Base-by-base conservation (phyloP, 92 coral and sea anemone species). In the Phymanthus crucifer region DNA sequence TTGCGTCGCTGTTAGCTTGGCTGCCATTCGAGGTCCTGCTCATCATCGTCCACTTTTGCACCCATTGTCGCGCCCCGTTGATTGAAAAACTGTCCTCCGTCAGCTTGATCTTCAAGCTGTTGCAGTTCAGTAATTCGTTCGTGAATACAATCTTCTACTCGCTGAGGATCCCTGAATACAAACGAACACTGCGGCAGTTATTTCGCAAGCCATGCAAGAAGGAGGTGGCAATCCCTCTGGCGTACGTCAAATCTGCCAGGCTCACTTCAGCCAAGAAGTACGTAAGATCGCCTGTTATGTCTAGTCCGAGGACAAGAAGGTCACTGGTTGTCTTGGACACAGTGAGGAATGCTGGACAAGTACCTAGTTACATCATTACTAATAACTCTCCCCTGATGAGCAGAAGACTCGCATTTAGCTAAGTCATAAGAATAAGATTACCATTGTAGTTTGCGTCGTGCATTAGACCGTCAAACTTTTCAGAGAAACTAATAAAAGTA, bases 81-180 rank as follows among this genome's bases (percentile, higher is more conserved):
- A 13, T 11, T 1, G 57, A 36, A 29, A 52, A 81, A 35, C 70
- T 58, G 27, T 37, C 79, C 1, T 73, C 36, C 38, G 56, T 82
- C n/a, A 72, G 40, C 19, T 37, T 72, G 45, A 65, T 54, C 1
- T 82, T 85, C 32, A 89, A 89, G 83, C 83, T 85, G n/a, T 48
- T 89, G 36, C 92, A 89, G 52, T 89, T 85, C 40, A 85, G 92
- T 64, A 89, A 89, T 52, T 89, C 92, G 0, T 89, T 89, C 56
- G 70, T 89, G 75, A 89, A 89, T 72, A 74, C 92, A 2, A 69
- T 84, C 0, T 78, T 89, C 46, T 89, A 89, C 71, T 78, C 87
- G 27, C 79, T 81, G 19, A 75, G 92, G 66, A 85, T 89, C 18
- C 92, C 92, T 19, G 92, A 89, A 58, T 89, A 86, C 66, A 89